phyloP scores from a whole-genome alignment of 2,888 invertebrate genomes.

The Phaonia tiefii region DNA sequence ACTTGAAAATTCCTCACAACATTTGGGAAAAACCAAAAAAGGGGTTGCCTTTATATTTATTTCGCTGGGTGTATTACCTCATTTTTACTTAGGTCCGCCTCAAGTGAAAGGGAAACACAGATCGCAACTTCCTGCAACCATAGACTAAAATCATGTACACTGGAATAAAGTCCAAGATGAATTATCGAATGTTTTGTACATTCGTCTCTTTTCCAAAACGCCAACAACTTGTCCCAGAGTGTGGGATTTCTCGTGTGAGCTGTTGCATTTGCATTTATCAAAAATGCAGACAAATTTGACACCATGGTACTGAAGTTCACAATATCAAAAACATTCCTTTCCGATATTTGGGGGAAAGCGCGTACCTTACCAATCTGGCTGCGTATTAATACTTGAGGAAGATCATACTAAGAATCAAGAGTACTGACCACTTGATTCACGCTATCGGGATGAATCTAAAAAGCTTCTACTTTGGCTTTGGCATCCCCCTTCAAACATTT shows the following conservation, averaged over 20 bases:
- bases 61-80: slow-evolving; percentile 1
- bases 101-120: slow-evolving; percentile 42
- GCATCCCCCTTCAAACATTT: slow-evolving; percentile 62
- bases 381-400: slow-evolving; percentile 64
- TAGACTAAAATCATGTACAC: slow-evolving; percentile 42
- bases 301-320: slow-evolving; percentile 58
- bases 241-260: slow-evolving; percentile 24
- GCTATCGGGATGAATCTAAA: slow-evolving; percentile 65
- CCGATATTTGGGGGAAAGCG: slow-evolving; percentile 55
- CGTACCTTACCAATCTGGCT: slow-evolving; percentile 65
- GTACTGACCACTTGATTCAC: slow-evolving; percentile 55
- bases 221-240: slow-evolving; percentile 41
- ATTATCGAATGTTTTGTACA: slow-evolving; percentile 36
- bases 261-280: not conserved
- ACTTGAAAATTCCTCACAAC: too few species aligned
- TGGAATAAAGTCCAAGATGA: slow-evolving; percentile 26
- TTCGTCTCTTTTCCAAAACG: slow-evolving; percentile 43
- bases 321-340: slow-evolving; percentile 55
- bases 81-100: slow-evolving; percentile 25
- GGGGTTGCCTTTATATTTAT: too few species aligned
- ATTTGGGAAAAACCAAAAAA: too few species aligned
- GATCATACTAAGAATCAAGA: slow-evolving; percentile 65
- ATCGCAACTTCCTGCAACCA: slow-evolving; percentile 49
- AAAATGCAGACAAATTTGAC: slow-evolving; percentile 13
- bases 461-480: slow-evolving; percentile 54